Conservation (phyloP, 2,113 vertebrate species). For the Alligator mississippiensis region DNA sequence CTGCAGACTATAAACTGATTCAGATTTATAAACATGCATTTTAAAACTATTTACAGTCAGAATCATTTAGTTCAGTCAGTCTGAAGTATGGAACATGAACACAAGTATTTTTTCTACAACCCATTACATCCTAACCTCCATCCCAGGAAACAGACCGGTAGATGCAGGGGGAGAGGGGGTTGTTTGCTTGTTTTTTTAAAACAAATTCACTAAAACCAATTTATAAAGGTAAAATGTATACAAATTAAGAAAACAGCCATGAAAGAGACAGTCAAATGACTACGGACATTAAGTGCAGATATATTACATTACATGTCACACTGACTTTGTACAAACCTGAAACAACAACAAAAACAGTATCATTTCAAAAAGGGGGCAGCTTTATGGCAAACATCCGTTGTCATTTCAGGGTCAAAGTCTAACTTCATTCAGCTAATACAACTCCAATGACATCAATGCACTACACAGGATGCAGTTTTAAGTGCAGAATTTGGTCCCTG, state of each 20-base stretch:
- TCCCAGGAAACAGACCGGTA: no score
- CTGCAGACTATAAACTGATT: background rate
- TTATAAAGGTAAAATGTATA: no score
- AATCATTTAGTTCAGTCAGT: background rate
- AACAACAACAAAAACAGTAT: background rate
- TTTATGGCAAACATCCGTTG: background rate
- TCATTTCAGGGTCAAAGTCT: background rate
- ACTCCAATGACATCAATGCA: no score
- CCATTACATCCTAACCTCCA: no score
- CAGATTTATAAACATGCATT: background rate
- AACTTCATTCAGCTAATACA: background rate
- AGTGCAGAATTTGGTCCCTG: background rate
- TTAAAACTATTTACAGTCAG: background rate
- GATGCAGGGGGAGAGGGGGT: no score
- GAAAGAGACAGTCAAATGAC: background rate
- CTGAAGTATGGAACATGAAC: background rate
- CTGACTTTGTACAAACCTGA: background rate
- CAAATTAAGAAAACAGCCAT: no score
- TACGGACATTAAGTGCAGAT: fast-evolving
- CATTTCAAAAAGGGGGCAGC: background rate
- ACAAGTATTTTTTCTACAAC: no score
- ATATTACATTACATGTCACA: background rate
- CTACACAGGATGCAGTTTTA: background rate
- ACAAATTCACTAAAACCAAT: no score
- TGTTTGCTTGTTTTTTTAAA: no score